Evolutionary conservation across 2,888 invertebrate genomes (phyloP).

Genomic region (Heterodera filipjevi): DNA sequence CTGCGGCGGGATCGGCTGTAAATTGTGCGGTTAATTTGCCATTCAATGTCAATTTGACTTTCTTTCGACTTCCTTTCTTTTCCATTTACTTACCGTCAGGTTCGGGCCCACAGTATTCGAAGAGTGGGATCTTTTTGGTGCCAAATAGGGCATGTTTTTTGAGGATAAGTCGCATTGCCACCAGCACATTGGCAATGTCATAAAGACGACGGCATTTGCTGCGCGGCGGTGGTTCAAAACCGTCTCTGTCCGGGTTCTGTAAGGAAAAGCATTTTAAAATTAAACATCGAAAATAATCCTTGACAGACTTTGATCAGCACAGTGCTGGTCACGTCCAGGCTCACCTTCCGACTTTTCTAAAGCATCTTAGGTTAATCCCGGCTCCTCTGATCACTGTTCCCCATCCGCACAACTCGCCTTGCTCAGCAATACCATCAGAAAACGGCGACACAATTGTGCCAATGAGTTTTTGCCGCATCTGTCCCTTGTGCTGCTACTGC

Average conservation of each 20-base stretch:
- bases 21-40: no score
- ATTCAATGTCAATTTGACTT: no score
- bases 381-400: background rate
- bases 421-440: slow-evolving; percentile 63
- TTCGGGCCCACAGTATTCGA: slow-evolving; percentile 64
- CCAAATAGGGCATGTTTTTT: slow-evolving; percentile 70
- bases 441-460: slow-evolving; percentile 61
- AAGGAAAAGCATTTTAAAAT: background rate
- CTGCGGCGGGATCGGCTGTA: slow-evolving; percentile 27
- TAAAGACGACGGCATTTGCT: slow-evolving; percentile 73
- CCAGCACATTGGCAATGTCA: slow-evolving; percentile 79
- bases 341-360: slow-evolving; percentile 54
- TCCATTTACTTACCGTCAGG: slow-evolving; percentile 49
- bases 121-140: slow-evolving; percentile 65
- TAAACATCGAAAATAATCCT: background rate
- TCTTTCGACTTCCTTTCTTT: background rate
- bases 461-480: slow-evolving; percentile 58
- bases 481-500: slow-evolving; percentile 31
- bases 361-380: background rate
- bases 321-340: slow-evolving; percentile 63
- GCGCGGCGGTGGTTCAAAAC: slow-evolving; percentile 62
- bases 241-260: slow-evolving; percentile 49
- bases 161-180: slow-evolving; percentile 76
- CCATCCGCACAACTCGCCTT: slow-evolving; percentile 47
- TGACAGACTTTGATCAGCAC: slow-evolving; percentile 59